These are phyloP conservation scores for Macrophya alboannulata DNA, from an alignment of 2,888 invertebrate genomes.

Conservation along the genomic window DNA sequence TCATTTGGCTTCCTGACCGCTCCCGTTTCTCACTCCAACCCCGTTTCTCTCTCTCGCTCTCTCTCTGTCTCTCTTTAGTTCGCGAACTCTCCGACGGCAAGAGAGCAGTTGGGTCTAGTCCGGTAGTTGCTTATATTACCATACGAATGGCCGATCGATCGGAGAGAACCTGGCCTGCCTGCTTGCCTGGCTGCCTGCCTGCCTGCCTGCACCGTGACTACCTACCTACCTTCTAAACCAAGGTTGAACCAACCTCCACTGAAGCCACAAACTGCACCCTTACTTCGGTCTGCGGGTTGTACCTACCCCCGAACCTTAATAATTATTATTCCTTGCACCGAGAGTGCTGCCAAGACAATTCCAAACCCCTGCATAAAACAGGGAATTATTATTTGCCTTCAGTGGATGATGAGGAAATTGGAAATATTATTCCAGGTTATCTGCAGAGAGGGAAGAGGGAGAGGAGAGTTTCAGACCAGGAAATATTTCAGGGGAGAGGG, in stretches of 20 bases:
- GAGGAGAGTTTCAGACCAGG: background rate
- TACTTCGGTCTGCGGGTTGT: slow-evolving; percentile 55
- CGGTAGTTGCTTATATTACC: slow-evolving; percentile 80
- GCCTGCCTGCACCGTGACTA: slow-evolving; percentile 16
- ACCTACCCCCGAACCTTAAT: slow-evolving; percentile 47
- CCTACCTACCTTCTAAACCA: slow-evolving; percentile 30
- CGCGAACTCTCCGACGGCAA: slow-evolving; percentile 52
- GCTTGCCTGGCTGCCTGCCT: background rate
- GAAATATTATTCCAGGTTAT: slow-evolving; percentile 1
- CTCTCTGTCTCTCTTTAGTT: slow-evolving; percentile 55
- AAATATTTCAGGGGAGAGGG: background rate
- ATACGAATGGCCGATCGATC: slow-evolving; percentile 80
- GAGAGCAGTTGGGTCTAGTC: slow-evolving; percentile 73
- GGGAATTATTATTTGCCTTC: background rate
- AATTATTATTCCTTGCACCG: slow-evolving; percentile 16
- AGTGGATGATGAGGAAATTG: background rate
- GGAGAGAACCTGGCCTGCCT: slow-evolving; percentile 63
- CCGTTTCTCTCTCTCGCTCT: slow-evolving; percentile 1
- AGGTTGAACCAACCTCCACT: slow-evolving; percentile 36
- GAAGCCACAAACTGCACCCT: slow-evolving; percentile 42
- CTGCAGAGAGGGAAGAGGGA: background rate
- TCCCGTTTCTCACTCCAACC: slow-evolving; percentile 60
- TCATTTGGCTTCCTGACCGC: slow-evolving; percentile 76
- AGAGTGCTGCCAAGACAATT: slow-evolving; percentile 1
- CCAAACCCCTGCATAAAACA: background rate